Conservation (phyloP, 2,113 vertebrate genomes). For the Forbesichthys papilliferus region DNA sequence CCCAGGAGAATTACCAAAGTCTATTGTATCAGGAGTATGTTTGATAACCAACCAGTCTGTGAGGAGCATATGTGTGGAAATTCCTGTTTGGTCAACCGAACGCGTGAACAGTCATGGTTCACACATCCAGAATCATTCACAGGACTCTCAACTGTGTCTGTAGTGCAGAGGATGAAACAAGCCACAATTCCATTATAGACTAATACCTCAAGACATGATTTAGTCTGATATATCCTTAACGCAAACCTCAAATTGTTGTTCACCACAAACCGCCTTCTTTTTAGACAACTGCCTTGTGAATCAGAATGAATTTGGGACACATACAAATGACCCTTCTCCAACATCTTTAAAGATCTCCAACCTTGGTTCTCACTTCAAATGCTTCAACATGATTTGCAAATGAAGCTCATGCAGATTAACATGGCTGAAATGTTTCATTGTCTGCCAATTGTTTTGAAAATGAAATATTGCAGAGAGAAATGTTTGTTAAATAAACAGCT, state of each 20-base stretch:
- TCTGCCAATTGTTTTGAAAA: conserved; percentile 17
- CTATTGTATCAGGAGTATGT: conserved; percentile 36
- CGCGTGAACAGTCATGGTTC: conserved; percentile 8
- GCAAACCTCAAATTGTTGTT: conserved; percentile 65
- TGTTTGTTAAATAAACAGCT: conserved; percentile 9
- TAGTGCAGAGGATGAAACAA: conserved; percentile 18
- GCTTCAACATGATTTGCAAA: too few relatives aligned
- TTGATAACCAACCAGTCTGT: conserved; percentile 18
- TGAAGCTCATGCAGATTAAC: background rate
- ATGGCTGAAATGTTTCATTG: conserved; percentile 8
- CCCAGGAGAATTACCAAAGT: conserved; percentile 68
- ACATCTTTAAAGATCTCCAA: conserved; percentile 18
- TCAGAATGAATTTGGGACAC: conserved; percentile 47
- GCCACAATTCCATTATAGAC: conserved; percentile 39
- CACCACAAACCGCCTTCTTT: conserved; percentile 75
- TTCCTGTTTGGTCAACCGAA: conserved; percentile 20
- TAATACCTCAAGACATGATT: conserved; percentile 74
- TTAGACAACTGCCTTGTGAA: conserved; percentile 68
- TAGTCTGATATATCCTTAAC: conserved; percentile 63
- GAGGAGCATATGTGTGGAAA: conserved; percentile 6
- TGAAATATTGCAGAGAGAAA: conserved; percentile 10
- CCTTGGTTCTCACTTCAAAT: too few relatives aligned
- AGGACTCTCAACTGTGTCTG: conserved; percentile 41
- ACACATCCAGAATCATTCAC: conserved; percentile 39
- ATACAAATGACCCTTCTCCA: conserved; percentile 23